Base-by-base conservation (phyloP, 2,113 vertebrate species). In the Oxyruncus cristatus region DNA sequence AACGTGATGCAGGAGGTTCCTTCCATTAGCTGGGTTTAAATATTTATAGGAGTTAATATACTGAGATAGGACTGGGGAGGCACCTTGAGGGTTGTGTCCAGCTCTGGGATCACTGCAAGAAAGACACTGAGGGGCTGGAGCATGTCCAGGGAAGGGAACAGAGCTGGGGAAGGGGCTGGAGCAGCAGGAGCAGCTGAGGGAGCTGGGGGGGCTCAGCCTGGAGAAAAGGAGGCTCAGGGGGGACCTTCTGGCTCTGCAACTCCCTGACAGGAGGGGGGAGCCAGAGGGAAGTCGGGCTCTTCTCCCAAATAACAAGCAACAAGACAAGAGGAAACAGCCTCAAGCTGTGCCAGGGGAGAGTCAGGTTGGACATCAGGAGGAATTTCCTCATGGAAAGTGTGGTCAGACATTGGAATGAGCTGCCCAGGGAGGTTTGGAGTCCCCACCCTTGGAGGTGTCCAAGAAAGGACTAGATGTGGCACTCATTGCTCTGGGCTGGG, bases 331-430 rank as follows among this genome's bases (percentile, higher is more conserved):
- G 2, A 33, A 89, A 59, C 0, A 0, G 52, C 44, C 53, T 67
- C 68, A 59, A 37, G 17, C 6, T 74, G 50, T 23, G 44, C 68
- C 24, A 33, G 52, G 14, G 22, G 2, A 37, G 42, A 19, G 0
- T 4, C 37, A 24, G 68, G 15, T 2, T 16, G 86, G 52, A 0
- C 37, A 81, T 0, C 44, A 67, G 44, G 0, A 59, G 44, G 44
- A 74, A 46, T 59, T 74, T 52, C 18, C 0, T 0, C 37, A 28
- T 39, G 37, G 0, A 14, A 52, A 39, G 8, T 0, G 0, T 2
- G 1, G 0, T 37, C 7, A 65, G 9, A 1, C 3, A 0, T 8
- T 41, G 75, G 56, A 1, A 55, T 5, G 11, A 4, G 32, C 22
- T 66, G 76, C 1, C 6, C 27, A 33, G 41, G 24, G 30, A 30